phyloP scores from a whole-genome alignment of 2,113 vertebrate species.

The Mungos mungo region DNA sequence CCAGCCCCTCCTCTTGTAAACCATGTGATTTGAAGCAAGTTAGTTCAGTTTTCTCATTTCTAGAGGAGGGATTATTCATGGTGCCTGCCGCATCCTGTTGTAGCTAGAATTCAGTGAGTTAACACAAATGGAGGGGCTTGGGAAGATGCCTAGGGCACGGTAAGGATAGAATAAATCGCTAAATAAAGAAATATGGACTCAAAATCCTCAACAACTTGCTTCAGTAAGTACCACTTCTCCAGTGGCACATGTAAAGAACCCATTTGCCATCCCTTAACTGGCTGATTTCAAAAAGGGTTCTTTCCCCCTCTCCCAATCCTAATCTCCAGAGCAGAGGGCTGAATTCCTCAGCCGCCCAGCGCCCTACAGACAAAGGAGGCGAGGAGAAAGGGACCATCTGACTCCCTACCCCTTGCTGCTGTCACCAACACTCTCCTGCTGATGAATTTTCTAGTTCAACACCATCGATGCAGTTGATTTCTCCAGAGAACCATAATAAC shows the following conservation, averaged over 20 bases:
- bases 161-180: slow-evolving; percentile 33
- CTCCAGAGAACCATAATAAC: slow-evolving; percentile 34
- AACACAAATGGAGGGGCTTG: background rate
- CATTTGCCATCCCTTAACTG: background rate
- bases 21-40: background rate
- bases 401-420: background rate
- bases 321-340: background rate
- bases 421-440: background rate
- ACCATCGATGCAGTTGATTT: slow-evolving; percentile 41
- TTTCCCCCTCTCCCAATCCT: background rate
- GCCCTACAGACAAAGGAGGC: background rate
- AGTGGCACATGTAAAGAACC: background rate
- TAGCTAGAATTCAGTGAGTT: slow-evolving; percentile 35
- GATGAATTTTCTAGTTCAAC: slow-evolving; percentile 44
- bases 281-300: background rate
- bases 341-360: background rate
- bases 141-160: background rate
- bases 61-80: background rate
- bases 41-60: background rate
- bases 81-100: background rate
- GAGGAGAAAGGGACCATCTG: background rate
- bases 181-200: background rate
- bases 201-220: slow-evolving; percentile 11
- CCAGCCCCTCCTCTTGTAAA: background rate
- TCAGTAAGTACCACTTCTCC: background rate